Conservation (phyloP, 2,113 vertebrate species). For the Silurus meridionalis region DNA sequence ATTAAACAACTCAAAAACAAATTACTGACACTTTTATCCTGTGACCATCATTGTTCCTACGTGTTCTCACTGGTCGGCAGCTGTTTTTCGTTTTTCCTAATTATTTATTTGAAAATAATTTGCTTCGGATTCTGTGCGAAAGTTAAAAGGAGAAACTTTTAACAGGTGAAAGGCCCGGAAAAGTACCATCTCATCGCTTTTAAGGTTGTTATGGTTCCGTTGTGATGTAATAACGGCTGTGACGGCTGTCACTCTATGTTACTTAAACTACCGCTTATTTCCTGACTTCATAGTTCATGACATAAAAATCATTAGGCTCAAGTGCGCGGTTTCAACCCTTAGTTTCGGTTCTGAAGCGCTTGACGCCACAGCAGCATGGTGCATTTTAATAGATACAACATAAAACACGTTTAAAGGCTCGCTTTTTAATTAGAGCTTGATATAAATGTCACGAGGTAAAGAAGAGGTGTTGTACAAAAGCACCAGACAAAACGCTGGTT, state of each 20-base stretch:
- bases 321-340: not conserved
- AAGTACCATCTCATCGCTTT: conserved; percentile 31
- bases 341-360: not conserved
- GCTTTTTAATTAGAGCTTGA: conserved; percentile 69
- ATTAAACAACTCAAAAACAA: not conserved
- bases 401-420: conserved; percentile 63
- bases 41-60: not conserved
- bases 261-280: not conserved
- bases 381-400: conserved; percentile 56
- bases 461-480: conserved; percentile 54
- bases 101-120: conserved; percentile 59
- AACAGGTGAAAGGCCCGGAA: conserved; percentile 43
- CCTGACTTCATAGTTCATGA: not conserved
- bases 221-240: not conserved
- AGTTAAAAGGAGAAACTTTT: conserved; percentile 57
- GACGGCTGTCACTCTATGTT: not conserved
- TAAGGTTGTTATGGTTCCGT: not conserved
- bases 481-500: conserved; percentile 47
- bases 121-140: conserved; percentile 44
- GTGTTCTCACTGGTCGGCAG: conserved; percentile 42
- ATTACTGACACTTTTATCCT: not conserved
- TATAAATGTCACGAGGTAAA: conserved; percentile 73
- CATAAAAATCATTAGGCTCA: not conserved
- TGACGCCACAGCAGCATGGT: conserved; percentile 48
- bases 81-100: conserved; percentile 61